Conservation (phyloP, 2,888 invertebrate genomes). For the Octonoba sinensis region DNA sequence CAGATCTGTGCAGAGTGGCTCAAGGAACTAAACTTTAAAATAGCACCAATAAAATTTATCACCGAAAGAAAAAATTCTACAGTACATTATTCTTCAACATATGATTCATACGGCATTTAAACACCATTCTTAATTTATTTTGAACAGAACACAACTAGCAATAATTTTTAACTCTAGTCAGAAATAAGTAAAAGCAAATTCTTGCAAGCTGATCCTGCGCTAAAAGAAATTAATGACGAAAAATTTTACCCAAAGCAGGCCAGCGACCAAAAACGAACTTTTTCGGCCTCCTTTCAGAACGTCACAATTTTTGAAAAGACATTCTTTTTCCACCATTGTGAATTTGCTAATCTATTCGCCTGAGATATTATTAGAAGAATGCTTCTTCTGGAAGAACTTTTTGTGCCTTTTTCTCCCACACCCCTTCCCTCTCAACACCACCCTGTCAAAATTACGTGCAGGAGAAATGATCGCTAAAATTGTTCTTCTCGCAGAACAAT, state of each 20-base stretch:
- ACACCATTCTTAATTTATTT: too few relatives aligned
- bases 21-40: too few relatives aligned
- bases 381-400: slow-evolving; percentile 19
- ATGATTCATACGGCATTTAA: too few relatives aligned
- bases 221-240: slow-evolving; percentile 23
- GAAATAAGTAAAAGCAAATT: too few relatives aligned
- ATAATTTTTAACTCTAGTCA: too few relatives aligned
- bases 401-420: slow-evolving; percentile 21
- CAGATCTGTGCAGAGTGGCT: too few relatives aligned
- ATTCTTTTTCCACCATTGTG: slow-evolving; percentile 34
- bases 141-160: too few relatives aligned
- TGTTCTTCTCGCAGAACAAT: slow-evolving; percentile 46
- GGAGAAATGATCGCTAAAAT: slow-evolving; percentile 56
- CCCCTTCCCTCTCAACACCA: background rate
- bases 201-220: too few relatives aligned
- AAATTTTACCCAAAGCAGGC: slow-evolving; percentile 19
- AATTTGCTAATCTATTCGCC: slow-evolving; percentile 49
- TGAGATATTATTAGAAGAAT: slow-evolving; percentile 50
- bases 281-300: slow-evolving; percentile 1
- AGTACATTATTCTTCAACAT: too few relatives aligned
- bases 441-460: slow-evolving; percentile 36
- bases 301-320: slow-evolving; percentile 22
- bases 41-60: too few relatives aligned
- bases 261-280: background rate
- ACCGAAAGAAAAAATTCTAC: too few relatives aligned